These are phyloP conservation scores for Chironomus tepperi DNA, from an alignment of 1,140 invertebrate species.

Conservation along the genomic window DNA sequence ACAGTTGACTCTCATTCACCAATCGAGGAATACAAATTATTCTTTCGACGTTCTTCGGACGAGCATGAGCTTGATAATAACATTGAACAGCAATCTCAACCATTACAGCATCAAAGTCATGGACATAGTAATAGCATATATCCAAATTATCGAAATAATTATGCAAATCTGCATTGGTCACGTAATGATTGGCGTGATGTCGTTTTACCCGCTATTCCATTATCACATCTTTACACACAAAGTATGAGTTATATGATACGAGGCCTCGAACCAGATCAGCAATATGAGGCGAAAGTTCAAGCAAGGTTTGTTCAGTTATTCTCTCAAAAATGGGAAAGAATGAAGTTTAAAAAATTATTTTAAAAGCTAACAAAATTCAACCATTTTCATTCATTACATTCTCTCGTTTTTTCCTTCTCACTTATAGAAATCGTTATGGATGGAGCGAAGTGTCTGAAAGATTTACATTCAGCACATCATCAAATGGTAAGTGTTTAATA, in stretches of 20 bases:
- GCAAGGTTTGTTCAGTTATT: constrained; percentile 40
- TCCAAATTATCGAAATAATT: constrained; percentile 28
- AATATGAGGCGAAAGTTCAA: constrained; percentile 54
- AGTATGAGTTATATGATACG: constrained; percentile 51
- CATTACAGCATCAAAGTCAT: constrained; percentile 41
- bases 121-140: background rate
- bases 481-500: constrained; percentile 39
- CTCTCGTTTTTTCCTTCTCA: constrained; percentile 23
- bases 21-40: constrained; percentile 55
- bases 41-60: constrained; percentile 50
- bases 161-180: constrained; percentile 38
- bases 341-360: no score
- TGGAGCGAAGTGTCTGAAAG: constrained; percentile 50
- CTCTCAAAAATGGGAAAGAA: no score
- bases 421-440: constrained; percentile 48
- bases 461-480: constrained; percentile 46
- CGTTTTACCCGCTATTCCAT: constrained; percentile 45
- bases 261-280: constrained; percentile 47
- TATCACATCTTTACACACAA: constrained; percentile 43
- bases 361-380: no score
- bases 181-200: constrained; percentile 51
- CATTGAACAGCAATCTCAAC: constrained; percentile 36
- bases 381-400: background rate
- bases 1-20: constrained; percentile 53
- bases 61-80: constrained; percentile 41